These are phyloP conservation scores for Chalcis sispes DNA, from an alignment of 2,888 invertebrate species.

Conservation along the genomic window DNA sequence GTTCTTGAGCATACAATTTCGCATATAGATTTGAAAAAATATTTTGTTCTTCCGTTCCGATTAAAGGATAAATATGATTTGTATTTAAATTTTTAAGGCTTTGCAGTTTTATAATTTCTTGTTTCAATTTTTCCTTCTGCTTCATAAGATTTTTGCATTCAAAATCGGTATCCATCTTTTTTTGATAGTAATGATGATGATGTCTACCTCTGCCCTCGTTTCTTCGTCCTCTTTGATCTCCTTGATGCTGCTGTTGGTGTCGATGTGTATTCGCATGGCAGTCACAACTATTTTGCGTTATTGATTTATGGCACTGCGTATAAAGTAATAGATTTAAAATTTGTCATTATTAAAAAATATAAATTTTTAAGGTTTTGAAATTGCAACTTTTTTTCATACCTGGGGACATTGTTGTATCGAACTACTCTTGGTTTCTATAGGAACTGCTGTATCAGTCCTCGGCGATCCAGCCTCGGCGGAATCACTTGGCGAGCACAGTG, in stretches of 20 bases:
- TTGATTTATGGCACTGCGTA: slow-evolving; percentile 46
- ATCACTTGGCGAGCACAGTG: slow-evolving; percentile 16
- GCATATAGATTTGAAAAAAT: slow-evolving; percentile 63
- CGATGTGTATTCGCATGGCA: slow-evolving; percentile 26
- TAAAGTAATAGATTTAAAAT: not conserved
- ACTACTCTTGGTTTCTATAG: not conserved
- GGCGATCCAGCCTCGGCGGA: not conserved
- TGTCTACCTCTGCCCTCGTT: slow-evolving; percentile 47
- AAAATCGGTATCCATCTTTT: slow-evolving; percentile 62
- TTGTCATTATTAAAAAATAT: not conserved
- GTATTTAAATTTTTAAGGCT: slow-evolving; percentile 52
- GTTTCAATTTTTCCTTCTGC: slow-evolving; percentile 66
- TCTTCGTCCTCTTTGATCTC: slow-evolving; percentile 15
- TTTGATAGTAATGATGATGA: slow-evolving; percentile 58
- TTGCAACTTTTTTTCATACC: slow-evolving; percentile 30
- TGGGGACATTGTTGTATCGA: slow-evolving; percentile 29
- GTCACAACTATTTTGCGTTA: slow-evolving; percentile 32
- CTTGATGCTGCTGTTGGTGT: slow-evolving; percentile 24
- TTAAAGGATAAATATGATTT: slow-evolving; percentile 48
- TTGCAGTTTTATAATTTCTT: slow-evolving; percentile 67
- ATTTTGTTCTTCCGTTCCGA: slow-evolving; percentile 57
- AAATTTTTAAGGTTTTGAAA: not conserved
- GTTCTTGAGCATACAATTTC: slow-evolving; percentile 78
- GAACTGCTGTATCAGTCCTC: not conserved
- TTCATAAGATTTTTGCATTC: slow-evolving; percentile 63